Percentiles rank a stretch among this genome's conserved stretches.
phyloP scores from a whole-genome alignment of 2,797 vertebrate genomes.

The Lacerta bilineata region DNA sequence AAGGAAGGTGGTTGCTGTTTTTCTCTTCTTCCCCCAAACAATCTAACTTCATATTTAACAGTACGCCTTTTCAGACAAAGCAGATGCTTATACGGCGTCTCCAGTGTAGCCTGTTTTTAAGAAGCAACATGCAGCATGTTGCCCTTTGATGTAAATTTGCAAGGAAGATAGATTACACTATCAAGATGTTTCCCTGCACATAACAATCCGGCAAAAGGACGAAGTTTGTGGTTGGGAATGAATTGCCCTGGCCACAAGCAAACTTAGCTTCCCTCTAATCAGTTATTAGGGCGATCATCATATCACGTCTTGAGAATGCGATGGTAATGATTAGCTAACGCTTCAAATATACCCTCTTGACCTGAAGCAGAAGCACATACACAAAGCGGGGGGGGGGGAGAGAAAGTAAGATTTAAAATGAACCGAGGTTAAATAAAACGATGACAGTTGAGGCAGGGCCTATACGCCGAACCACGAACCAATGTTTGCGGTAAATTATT shows the following conservation, averaged over 20 bases:
- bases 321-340: slow-evolving; percentile 69
- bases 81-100: slow-evolving; percentile 36
- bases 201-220: slow-evolving; percentile 67
- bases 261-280: slow-evolving; percentile 61
- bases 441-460: slow-evolving; percentile 61
- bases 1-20: slow-evolving; percentile 16
- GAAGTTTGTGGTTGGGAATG: slow-evolving; percentile 72
- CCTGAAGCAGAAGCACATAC: slow-evolving; percentile 58
- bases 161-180: slow-evolving; percentile 67
- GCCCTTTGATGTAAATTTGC: slow-evolving; percentile 68
- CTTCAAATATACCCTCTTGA: slow-evolving; percentile 67
- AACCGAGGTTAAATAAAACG: background rate
- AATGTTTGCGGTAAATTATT: slow-evolving; percentile 72
- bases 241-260: slow-evolving; percentile 67
- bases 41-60: slow-evolving; percentile 50
- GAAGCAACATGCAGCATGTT: slow-evolving; percentile 51
- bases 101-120: slow-evolving; percentile 57
- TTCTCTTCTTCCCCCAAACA: background rate
- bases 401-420: background rate
- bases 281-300: slow-evolving; percentile 75
- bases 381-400: background rate
- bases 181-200: slow-evolving; percentile 65
- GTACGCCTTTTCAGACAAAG: slow-evolving; percentile 54
- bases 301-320: slow-evolving; percentile 71
- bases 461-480: slow-evolving; percentile 61